Conservation (phyloP, 2,888 invertebrate genomes). For the Deroplatys truncata region DNA sequence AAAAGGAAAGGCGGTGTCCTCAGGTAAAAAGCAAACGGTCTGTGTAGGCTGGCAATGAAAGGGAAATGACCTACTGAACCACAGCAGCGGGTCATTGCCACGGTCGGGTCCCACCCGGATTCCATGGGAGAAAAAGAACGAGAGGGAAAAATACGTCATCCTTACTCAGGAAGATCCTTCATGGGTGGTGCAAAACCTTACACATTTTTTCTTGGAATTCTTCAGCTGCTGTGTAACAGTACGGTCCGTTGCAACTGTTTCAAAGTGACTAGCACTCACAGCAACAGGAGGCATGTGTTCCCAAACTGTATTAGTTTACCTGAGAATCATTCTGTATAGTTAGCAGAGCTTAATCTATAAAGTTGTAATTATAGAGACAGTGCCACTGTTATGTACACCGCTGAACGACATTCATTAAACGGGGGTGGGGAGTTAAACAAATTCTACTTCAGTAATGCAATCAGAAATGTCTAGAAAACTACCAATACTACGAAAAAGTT, state of each 20-base stretch:
- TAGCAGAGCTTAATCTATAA: no score
- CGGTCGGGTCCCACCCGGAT: not conserved
- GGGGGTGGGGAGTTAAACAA: no score
- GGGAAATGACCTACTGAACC: constrained; percentile 38
- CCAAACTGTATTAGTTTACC: no score
- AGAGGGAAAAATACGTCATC: not conserved
- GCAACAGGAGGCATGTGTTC: not conserved
- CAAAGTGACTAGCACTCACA: not conserved
- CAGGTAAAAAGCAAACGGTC: not conserved
- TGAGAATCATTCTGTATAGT: no score
- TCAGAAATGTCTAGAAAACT: no score
- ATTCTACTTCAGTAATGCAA: no score
- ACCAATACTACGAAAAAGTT: no score
- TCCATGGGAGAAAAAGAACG: not conserved
- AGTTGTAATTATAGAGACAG: no score
- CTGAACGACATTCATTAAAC: no score
- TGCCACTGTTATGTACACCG: no score
- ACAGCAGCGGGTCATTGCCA: constrained; percentile 25
- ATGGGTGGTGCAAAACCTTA: not conserved
- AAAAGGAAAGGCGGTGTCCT: not conserved
- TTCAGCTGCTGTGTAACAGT: not conserved
- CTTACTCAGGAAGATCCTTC: not conserved
- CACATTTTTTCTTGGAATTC: not conserved
- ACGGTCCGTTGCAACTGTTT: not conserved
- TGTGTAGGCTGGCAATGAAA: constrained; percentile 35